Evolutionary conservation across 2,113 vertebrate species (phyloP), one percentile per base, ranked within the genome.

Genomic region (Archocentrus centrarchus): DNA sequence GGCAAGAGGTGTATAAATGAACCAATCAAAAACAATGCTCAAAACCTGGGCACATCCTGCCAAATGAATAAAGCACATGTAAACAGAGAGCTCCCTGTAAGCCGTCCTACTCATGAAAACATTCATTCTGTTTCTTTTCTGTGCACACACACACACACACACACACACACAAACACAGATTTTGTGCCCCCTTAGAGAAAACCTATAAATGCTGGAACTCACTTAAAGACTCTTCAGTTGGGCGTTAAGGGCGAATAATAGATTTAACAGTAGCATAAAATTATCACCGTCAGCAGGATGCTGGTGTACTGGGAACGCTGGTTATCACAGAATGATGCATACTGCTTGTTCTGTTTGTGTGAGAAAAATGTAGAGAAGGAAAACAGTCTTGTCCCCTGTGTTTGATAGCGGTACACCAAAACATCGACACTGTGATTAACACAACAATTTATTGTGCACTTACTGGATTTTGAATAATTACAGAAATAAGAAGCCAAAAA

Each of bases 201-300:
- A 50, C 37, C 60, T 24, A n/a, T 75, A 59, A 76, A 75, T 60
- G 57, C 68, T 77, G 20, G 15, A 61, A 47, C 6, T 35, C 37
- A 14, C 70, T 66, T 61, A 61, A 1, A 73, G 35, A 20, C 9
- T 22, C 39, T 55, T 32, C 22, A 50, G 17, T 24, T 80, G 13
- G 17, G 61, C 30, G 59, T 60, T 70, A 20, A 79, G 22, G 35
- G 53, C 17, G 41, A 75, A 82, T 18, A 47, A 79, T 24, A 14
- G 59, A 79, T 79, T 82, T 81, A 58, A 27, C 20, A 2, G 50
- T 24, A 14, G 66, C 35, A 77, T 47, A 3, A 62, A 55, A 75
- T 75, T 47, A 61, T 75, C 13, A 75, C 18, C 14, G 81, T 83
- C 81, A 77, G 81, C 75, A 68, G 32, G 37, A 27, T 10, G 27